These are phyloP conservation scores for Leptopilina syphax DNA, from an alignment of 2,888 invertebrate species.

Conservation along the genomic window DNA sequence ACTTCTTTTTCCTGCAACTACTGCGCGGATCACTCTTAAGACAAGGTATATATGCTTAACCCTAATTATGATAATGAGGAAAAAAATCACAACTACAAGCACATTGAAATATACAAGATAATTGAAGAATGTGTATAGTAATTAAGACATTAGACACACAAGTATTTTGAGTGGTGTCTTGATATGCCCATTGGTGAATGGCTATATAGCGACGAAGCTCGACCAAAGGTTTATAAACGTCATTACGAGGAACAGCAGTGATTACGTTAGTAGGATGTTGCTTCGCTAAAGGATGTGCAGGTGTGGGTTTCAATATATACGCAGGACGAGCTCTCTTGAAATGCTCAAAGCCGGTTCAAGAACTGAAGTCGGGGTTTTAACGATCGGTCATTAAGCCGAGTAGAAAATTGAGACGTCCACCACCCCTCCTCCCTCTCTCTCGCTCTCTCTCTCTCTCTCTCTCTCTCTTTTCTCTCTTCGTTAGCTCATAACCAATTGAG, in stretches of 20 bases:
- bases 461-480: slow-evolving; percentile 52
- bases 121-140: slow-evolving; percentile 19
- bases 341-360: slow-evolving; percentile 66
- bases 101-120: slow-evolving; percentile 1
- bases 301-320: slow-evolving; percentile 38
- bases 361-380: slow-evolving; percentile 68
- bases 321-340: slow-evolving; percentile 44
- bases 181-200: slow-evolving; percentile 11
- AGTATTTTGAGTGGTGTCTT: slow-evolving; percentile 15
- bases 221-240: slow-evolving; percentile 58
- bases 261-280: slow-evolving; percentile 55
- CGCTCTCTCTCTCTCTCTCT: slow-evolving; percentile 46
- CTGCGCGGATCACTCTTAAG: too few relatives aligned
- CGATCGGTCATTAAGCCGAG: slow-evolving; percentile 74
- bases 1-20: too few relatives aligned
- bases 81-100: background rate
- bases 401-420: slow-evolving; percentile 74
- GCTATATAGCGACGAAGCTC: slow-evolving; percentile 14
- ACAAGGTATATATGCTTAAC: too few relatives aligned
- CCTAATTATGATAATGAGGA: slow-evolving; percentile 3
- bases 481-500: slow-evolving; percentile 67
- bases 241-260: slow-evolving; percentile 61
- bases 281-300: slow-evolving; percentile 38
- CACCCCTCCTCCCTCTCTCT: slow-evolving; percentile 23
- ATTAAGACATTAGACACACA: slow-evolving; percentile 18